Conservation (phyloP, 1,140 invertebrate species). For the Drosophila sucinea region DNA sequence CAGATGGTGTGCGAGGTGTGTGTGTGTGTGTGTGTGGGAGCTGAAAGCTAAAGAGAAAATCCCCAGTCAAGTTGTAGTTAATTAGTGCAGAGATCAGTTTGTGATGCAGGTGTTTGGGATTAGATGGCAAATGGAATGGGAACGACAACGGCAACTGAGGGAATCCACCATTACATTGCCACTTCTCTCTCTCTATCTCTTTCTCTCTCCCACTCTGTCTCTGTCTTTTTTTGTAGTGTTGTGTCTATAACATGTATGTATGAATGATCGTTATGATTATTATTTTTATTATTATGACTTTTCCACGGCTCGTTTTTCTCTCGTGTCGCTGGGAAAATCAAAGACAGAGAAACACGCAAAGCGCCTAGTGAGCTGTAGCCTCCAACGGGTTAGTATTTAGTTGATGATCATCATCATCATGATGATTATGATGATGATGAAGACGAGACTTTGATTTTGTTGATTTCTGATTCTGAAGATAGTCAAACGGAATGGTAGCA, state of each 20-base stretch:
- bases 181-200: constrained; percentile 25
- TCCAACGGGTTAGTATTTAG: constrained; percentile 20
- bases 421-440: constrained; percentile 12
- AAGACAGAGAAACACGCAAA: constrained; percentile 41
- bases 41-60: not conserved
- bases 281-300: constrained; percentile 62
- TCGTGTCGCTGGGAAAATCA: constrained; percentile 39
- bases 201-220: not conserved
- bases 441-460: constrained; percentile 57
- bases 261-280: constrained; percentile 58
- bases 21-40: not conserved
- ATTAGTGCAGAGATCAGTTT: constrained; percentile 38
- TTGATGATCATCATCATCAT: constrained; percentile 12
- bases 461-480: constrained; percentile 57
- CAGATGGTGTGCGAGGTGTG: constrained; percentile 37
- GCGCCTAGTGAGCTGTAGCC: constrained; percentile 4
- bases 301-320: constrained; percentile 16
- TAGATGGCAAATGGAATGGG: constrained; percentile 54
- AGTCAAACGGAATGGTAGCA: constrained; percentile 17
- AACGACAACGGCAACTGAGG: constrained; percentile 38
- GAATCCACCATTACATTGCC: constrained; percentile 38
- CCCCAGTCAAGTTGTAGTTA: constrained; percentile 11
- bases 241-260: constrained; percentile 28
- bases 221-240: not conserved
- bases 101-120: constrained; percentile 34